phyloP scores from a whole-genome alignment of 2,797 vertebrate species.

The Thunnus albacares region DNA sequence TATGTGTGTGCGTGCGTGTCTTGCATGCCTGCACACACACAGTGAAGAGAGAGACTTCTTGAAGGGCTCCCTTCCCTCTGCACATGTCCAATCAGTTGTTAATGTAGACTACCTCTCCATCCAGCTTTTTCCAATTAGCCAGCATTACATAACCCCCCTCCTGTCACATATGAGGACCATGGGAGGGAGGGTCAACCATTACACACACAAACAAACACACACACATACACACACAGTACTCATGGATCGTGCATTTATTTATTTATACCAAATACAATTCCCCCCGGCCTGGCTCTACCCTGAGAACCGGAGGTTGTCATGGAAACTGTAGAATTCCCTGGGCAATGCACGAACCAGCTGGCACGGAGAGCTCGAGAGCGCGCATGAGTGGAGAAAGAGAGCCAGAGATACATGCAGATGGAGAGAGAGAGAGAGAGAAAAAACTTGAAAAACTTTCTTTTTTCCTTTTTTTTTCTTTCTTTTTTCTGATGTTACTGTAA shows the following conservation, averaged over 20 bases:
- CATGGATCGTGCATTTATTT: slow-evolving; percentile 66
- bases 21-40: slow-evolving; percentile 57
- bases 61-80: slow-evolving; percentile 21
- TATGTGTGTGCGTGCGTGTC: not conserved
- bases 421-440: slow-evolving; percentile 18
- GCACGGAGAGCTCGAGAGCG: slow-evolving; percentile 54
- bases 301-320: slow-evolving; percentile 81
- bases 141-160: slow-evolving; percentile 58
- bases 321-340: slow-evolving; percentile 81
- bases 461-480: not conserved
- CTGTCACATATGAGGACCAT: slow-evolving; percentile 36
- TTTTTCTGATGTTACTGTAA: not conserved
- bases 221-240: slow-evolving; percentile 5
- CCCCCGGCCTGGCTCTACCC: slow-evolving; percentile 65
- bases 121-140: slow-evolving; percentile 63
- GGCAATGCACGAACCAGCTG: slow-evolving; percentile 75
- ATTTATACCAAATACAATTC: slow-evolving; percentile 74
- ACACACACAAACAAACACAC: slow-evolving; percentile 11
- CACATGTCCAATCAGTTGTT: slow-evolving; percentile 58
- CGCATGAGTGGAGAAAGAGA: slow-evolving; percentile 30
- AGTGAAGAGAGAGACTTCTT: slow-evolving; percentile 39
- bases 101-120: slow-evolving; percentile 46
- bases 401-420: slow-evolving; percentile 28
- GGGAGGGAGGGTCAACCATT: slow-evolving; percentile 30
- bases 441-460: slow-evolving; percentile 17